phyloP scores from a whole-genome alignment of 2,888 invertebrate genomes.

The Agriopis leucophaearia region DNA sequence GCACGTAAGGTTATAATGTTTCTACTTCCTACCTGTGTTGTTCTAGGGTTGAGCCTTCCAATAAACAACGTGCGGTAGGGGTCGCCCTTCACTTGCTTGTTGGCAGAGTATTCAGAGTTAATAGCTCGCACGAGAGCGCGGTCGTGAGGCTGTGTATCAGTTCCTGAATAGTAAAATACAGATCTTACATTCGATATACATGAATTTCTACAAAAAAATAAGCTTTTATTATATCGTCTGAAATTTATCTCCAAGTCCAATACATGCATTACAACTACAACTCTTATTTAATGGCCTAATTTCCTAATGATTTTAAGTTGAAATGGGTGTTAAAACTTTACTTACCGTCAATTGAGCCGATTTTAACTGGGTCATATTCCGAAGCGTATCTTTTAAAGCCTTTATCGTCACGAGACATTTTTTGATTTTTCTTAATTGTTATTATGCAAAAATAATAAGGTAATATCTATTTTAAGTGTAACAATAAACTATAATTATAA shows the following conservation, averaged over 20 bases:
- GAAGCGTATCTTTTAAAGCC: conserved; percentile 68
- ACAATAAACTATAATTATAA: too few species aligned
- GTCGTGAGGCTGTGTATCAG: conserved; percentile 94
- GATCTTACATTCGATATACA: too few species aligned
- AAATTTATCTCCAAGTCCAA: too few species aligned
- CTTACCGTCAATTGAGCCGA: conserved; percentile 93
- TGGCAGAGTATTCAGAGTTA: conserved; percentile 88
- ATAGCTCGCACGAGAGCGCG: conserved; percentile 91
- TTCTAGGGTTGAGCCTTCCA: conserved; percentile 89
- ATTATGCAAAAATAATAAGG: too few species aligned
- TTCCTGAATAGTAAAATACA: conserved; percentile 69
- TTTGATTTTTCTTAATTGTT: background rate
- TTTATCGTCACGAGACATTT: conserved; percentile 53
- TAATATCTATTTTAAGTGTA: too few species aligned
- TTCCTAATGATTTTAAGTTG: too few species aligned
- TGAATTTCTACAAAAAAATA: too few species aligned
- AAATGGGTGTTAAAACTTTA: background rate
- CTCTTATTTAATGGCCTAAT: too few species aligned
- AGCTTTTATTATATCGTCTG: too few species aligned
- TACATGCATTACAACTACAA: too few species aligned
- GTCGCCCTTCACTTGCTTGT: conserved; percentile 88
- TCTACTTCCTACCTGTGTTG: conserved; percentile 82
- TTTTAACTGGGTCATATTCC: conserved; percentile 92
- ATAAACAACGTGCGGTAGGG: conserved; percentile 92
- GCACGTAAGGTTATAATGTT: background rate